phyloP scores from a whole-genome alignment of 37 sponge, comb jelly and placozoan genomes.

The Diacarnus erythraeanus region DNA sequence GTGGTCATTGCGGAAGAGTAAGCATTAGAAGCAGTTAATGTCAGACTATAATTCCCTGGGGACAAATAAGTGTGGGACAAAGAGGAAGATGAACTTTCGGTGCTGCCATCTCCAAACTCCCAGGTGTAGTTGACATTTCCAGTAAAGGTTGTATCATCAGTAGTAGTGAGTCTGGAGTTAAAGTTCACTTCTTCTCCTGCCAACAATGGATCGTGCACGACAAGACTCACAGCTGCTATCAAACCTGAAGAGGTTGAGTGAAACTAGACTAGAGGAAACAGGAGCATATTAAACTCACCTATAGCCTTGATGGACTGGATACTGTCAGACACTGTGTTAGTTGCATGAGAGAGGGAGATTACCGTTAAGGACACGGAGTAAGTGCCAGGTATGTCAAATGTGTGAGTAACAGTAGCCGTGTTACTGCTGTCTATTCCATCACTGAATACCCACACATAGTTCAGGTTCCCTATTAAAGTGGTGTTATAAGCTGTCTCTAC shows the following conservation, averaged over 20 bases:
- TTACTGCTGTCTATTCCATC: neutral
- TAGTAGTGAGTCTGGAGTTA: neutral
- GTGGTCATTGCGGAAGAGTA: neutral
- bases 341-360: too few species aligned
- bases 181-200: neutral
- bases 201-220: neutral
- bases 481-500: neutral
- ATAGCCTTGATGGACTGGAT: neutral
- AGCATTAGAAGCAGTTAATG: neutral
- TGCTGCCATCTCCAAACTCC: neutral
- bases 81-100: neutral
- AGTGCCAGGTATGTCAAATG: constrained; percentile 6
- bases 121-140: neutral
- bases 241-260: neutral
- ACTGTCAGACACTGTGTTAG: neutral
- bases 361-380: constrained; percentile 1
- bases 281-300: neutral
- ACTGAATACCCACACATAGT: constrained; percentile 38
- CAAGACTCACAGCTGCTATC: neutral
- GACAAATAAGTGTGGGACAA: neutral
- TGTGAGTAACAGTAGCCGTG: neutral
- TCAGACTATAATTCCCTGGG: neutral
- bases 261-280: neutral
- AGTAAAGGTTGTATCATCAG: neutral
- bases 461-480: neutral